phyloP scores from a whole-genome alignment of 2,113 vertebrate species.

The Kryptolebias marmoratus region DNA sequence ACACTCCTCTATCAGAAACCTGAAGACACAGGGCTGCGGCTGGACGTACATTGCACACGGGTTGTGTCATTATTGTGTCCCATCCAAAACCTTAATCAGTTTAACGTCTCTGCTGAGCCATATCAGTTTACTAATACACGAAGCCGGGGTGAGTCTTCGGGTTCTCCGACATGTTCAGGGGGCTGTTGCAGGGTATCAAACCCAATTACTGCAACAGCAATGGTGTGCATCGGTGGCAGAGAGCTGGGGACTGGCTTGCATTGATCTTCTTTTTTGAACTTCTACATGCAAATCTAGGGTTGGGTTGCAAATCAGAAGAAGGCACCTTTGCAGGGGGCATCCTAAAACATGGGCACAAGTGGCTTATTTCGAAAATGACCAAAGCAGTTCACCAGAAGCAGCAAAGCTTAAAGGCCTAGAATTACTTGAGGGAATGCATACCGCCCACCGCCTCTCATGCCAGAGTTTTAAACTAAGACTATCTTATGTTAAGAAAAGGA shows the following conservation, averaged over 20 bases:
- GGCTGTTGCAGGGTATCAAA: constrained; percentile 30
- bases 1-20: constrained; percentile 60
- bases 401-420: no score
- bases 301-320: no score
- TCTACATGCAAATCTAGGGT: not conserved
- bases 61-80: constrained; percentile 80
- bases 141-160: constrained; percentile 40
- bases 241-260: constrained; percentile 15
- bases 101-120: constrained; percentile 75
- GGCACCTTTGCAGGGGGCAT: no score
- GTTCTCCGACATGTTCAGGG: constrained; percentile 30
- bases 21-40: constrained; percentile 49
- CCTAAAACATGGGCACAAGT: no score
- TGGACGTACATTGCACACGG: constrained; percentile 63
- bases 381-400: no score
- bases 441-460: no score
- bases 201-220: not conserved
- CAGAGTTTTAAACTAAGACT: no score
- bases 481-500: no score
- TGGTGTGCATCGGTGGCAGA: constrained; percentile 1
- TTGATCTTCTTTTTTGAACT: not conserved
- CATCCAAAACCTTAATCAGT: constrained; percentile 77
- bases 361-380: no score
- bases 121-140: constrained; percentile 75
- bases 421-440: no score